phyloP scores from a whole-genome alignment of 2,113 vertebrate genomes.

The Podilymbus podiceps region DNA sequence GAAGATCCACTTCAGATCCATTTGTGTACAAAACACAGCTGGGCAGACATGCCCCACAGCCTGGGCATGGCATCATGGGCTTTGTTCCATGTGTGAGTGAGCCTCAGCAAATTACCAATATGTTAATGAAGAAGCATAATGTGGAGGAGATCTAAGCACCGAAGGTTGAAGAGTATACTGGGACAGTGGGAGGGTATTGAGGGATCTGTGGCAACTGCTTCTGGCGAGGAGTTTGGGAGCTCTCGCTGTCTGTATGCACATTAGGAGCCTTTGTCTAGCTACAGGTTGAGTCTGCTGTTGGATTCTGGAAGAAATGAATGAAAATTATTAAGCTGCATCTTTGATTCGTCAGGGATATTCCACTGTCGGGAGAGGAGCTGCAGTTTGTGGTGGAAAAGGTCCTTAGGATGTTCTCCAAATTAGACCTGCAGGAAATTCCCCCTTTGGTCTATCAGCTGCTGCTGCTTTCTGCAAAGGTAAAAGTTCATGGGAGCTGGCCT shows the following conservation, averaged over 20 bases:
- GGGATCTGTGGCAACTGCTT: not conserved
- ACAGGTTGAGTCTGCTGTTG: not conserved
- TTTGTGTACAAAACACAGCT: not conserved
- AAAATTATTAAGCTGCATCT: not conserved
- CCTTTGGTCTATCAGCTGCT: constrained; percentile 94
- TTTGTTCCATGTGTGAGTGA: not conserved
- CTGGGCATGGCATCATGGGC: not conserved
- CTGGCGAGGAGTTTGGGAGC: not conserved
- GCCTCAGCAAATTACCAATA: not conserved
- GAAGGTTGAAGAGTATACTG: not conserved
- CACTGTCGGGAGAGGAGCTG: constrained; percentile 86
- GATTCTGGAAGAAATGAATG: not conserved
- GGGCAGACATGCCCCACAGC: not conserved
- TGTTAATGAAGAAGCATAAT: not conserved
- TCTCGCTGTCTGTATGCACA: not conserved
- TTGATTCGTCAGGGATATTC: constrained; percentile 82
- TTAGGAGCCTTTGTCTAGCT: not conserved
- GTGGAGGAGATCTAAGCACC: not conserved
- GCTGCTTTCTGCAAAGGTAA: constrained; percentile 90
- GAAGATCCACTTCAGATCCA: not conserved
- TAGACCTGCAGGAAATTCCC: constrained; percentile 94
- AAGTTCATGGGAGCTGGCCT: not conserved
- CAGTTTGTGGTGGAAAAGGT: constrained; percentile 90
- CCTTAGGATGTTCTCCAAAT: constrained; percentile 84
- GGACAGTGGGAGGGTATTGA: not conserved